Percentiles rank a stretch among this genome's conserved stretches.
Evolutionary conservation across 2,797 vertebrate genomes (phyloP).

Genomic region (Microchirus variegatus): DNA sequence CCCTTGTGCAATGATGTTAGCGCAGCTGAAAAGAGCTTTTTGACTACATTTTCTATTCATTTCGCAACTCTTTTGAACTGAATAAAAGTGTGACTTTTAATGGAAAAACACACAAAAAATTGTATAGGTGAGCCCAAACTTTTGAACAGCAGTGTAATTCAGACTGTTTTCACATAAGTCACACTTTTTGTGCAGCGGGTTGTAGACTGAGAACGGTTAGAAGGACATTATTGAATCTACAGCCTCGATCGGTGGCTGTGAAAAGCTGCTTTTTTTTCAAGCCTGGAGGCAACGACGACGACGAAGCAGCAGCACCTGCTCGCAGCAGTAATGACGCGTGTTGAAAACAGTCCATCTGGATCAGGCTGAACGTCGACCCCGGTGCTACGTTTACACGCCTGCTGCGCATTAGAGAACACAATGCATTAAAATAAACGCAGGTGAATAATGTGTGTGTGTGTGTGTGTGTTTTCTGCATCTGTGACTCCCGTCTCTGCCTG

Average conservation of each 20-base stretch:
- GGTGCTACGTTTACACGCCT: constrained; percentile 5
- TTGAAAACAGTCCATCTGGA: constrained; percentile 37
- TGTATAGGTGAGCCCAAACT: too few relatives aligned
- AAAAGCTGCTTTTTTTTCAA: too few relatives aligned
- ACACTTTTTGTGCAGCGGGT: constrained; percentile 4
- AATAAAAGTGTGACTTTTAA: too few relatives aligned
- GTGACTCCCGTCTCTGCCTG: constrained; percentile 21
- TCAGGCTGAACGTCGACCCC: constrained; percentile 33
- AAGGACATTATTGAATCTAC: constrained; percentile 13
- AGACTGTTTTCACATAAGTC: constrained; percentile 53
- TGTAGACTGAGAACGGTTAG: constrained; percentile 28
- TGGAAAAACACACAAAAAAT: too few relatives aligned
- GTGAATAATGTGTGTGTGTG: neutral
- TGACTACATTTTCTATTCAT: too few relatives aligned
- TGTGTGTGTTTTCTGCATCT: constrained; percentile 11
- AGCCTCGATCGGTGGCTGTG: constrained; percentile 2
- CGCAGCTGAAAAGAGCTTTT: too few relatives aligned
- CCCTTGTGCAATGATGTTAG: too few relatives aligned
- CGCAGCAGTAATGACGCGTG: constrained; percentile 51
- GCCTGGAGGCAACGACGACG: too few relatives aligned
- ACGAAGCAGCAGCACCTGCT: constrained; percentile 71
- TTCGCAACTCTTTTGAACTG: too few relatives aligned
- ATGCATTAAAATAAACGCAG: constrained; percentile 12
- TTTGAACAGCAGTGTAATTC: too few relatives aligned
- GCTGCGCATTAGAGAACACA: constrained; percentile 10